Base-by-base conservation (phyloP, 2,797 vertebrate species). In the Lepilemur septentrionalis region DNA sequence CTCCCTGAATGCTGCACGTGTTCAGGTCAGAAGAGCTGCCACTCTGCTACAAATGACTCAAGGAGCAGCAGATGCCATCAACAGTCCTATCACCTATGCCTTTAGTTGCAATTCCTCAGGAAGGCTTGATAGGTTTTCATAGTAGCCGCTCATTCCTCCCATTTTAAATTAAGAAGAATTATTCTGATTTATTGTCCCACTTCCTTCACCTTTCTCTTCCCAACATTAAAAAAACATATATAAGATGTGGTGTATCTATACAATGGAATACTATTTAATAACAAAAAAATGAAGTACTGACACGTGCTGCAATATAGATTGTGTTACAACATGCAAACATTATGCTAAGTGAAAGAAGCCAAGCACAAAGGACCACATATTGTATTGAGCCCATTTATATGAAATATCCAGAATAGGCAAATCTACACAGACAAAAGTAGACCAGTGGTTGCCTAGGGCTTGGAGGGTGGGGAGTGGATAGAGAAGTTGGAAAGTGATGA, bases 1-100 rank as follows among this genome's bases (percentile, higher is more conserved):
- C 50, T 94, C 73, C 95, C 95, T 93, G 93, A 89, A 50, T 30
- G 78, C 72, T 9, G 81, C 95, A 88, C 48, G 30, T 43, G 97
- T 38, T 41, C 89, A 76, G 86, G 91, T 88, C 80, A 89, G 80
- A 61, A 55, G 85, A 89, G 89, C 89, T 17, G 65, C 57, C 0
- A 0, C 83, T 35, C 81, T 69, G 67, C 70, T 25, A 67, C 93
- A 55, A 72, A 67, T 22, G 22, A 61, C 67, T 59, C 41, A 10
- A 0, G 48, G n/a, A 63, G 57, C 18, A 15, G n/a, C 70, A 10
- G 70, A 25, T 52, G 50, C 76, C 84, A 65, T 65, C 63, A 55
- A 43, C 65, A 5, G 6, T 69, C 59, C 81, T 30, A n/a, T 46
- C 73, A 67, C 76, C 79, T 25, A 10, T 11, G 41, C 50, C 59